phyloP scores from a whole-genome alignment of 2,113 vertebrate genomes.

The Cryptoleucopteryx plumbea region DNA sequence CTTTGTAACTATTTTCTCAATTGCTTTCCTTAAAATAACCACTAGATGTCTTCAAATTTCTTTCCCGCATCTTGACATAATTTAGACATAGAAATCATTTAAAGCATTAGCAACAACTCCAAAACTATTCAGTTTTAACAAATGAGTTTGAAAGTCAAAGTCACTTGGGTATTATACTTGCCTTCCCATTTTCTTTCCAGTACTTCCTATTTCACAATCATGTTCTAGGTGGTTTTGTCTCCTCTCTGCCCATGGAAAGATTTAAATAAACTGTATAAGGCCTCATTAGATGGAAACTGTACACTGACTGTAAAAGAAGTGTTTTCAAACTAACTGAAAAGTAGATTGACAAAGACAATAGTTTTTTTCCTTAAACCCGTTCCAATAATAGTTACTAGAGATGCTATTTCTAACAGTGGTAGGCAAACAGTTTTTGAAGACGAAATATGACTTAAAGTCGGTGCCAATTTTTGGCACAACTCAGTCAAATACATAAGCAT shows the following conservation, averaged over 20 bases:
- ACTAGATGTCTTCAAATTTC: constrained; percentile 15
- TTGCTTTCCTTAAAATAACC: background rate
- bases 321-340: background rate
- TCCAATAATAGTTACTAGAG: background rate
- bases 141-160: background rate
- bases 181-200: background rate
- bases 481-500: background rate
- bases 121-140: background rate
- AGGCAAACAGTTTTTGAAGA: background rate
- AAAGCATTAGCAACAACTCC: background rate
- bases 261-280: background rate
- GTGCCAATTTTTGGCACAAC: background rate
- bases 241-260: background rate
- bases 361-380: background rate
- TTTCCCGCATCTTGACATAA: background rate
- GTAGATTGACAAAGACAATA: background rate
- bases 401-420: background rate
- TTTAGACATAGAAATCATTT: background rate
- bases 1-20: background rate
- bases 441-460: background rate
- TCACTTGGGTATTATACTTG: background rate
- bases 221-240: background rate
- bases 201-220: background rate
- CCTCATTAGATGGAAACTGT: background rate
- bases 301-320: background rate